Conservation (phyloP, 2,888 invertebrate genomes). For the Strigamia maritima region DNA sequence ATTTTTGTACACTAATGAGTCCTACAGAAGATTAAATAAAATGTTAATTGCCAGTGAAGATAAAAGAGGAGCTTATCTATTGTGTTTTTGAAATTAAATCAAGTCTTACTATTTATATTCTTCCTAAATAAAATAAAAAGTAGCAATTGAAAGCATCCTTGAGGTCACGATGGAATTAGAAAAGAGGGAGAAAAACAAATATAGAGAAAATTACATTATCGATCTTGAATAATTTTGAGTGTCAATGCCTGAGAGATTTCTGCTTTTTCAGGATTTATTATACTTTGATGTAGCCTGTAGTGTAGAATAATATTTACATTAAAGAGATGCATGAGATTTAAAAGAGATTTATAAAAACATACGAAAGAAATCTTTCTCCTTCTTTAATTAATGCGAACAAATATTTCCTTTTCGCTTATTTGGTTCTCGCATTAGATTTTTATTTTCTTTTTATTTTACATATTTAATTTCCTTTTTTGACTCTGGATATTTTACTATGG, state of each 20-base stretch:
- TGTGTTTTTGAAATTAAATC: not conserved
- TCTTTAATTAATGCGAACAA: not conserved
- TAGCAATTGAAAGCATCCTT: not conserved
- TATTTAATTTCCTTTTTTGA: too few relatives aligned
- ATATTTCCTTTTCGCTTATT: not conserved
- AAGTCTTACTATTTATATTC: not conserved
- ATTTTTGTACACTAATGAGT: not conserved
- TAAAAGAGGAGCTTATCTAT: not conserved
- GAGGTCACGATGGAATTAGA: not conserved
- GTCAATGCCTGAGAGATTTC: not conserved
- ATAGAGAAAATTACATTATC: slow-evolving; percentile 3
- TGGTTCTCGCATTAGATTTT: not conserved
- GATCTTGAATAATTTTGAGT: slow-evolving; percentile 19
- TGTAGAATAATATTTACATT: not conserved
- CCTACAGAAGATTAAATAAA: not conserved
- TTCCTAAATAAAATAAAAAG: not conserved
- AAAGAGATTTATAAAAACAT: not conserved
- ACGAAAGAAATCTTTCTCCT: too few relatives aligned
- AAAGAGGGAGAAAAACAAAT: not conserved
- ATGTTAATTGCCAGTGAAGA: not conserved
- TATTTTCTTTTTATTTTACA: not conserved
- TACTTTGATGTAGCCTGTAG: not conserved
- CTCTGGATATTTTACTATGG: too few relatives aligned
- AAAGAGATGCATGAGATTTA: not conserved
- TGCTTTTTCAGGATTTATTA: not conserved